phyloP scores from a whole-genome alignment of 2,888 invertebrate genomes.

The Fragum fragum region DNA sequence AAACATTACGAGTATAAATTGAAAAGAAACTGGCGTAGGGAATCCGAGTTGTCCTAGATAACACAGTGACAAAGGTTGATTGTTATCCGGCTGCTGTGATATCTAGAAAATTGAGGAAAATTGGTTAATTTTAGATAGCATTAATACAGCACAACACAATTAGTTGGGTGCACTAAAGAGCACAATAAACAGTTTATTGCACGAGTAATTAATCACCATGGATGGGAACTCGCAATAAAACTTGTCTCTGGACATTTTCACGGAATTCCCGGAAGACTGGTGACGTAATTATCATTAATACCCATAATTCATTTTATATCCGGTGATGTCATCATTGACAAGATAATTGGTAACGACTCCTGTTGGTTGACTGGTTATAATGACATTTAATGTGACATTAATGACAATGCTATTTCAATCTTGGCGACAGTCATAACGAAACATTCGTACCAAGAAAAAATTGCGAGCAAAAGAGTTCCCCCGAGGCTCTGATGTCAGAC shows the following conservation, averaged over 20 bases:
- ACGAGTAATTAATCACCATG: neutral
- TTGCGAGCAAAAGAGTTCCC: neutral
- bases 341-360: constrained; percentile 36
- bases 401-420: constrained; percentile 32
- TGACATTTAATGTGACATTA: constrained; percentile 38
- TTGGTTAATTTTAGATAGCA: constrained; percentile 6
- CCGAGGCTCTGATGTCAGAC: constrained; percentile 9
- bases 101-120: constrained; percentile 3
- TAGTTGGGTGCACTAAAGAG: constrained; percentile 8
- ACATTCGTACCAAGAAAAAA: constrained; percentile 17
- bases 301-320: constrained; percentile 35
- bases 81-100: neutral
- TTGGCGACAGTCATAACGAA: constrained; percentile 30
- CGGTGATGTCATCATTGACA: constrained; percentile 44
- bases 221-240: constrained; percentile 10
- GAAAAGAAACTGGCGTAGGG: too few species aligned
- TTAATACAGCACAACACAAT: neutral
- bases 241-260: neutral
- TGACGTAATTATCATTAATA: constrained; percentile 28
- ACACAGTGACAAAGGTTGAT: neutral
- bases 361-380: constrained; percentile 32
- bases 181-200: constrained; percentile 15
- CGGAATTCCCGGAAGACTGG: constrained; percentile 17
- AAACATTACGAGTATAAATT: too few species aligned
- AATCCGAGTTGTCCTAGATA: too few species aligned